Percentiles rank a stretch among this genome's conserved stretches.
These are phyloP conservation scores for Lonchura striata DNA, from an alignment of 2,113 vertebrate genomes.

Conservation along the genomic window DNA sequence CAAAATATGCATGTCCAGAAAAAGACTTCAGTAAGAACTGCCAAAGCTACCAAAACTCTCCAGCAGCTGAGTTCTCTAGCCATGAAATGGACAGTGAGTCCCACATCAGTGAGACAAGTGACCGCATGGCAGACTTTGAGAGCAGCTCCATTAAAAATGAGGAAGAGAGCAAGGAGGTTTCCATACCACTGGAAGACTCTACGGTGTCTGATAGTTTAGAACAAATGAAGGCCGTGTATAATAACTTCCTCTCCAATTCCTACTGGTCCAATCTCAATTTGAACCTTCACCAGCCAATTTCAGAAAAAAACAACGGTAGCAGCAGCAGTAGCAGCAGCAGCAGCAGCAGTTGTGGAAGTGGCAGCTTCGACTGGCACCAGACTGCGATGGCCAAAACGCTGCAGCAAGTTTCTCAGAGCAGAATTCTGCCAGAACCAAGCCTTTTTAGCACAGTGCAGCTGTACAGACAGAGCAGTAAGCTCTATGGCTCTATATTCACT, in stretches of 20 bases:
- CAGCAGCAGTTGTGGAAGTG: conserved; percentile 93
- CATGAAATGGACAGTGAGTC: conserved; percentile 98
- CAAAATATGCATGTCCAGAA: conserved; percentile 89
- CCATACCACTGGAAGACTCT: conserved; percentile 80
- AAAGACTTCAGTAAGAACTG: conserved; percentile 88
- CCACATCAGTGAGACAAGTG: conserved; percentile 95
- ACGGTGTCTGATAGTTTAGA: conserved; percentile 89
- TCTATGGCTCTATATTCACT: conserved; percentile 98
- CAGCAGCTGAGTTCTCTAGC: conserved; percentile 91
- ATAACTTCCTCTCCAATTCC: conserved; percentile 97
- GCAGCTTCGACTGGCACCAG: conserved; percentile 98
- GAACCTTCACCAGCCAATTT: conserved; percentile 85
- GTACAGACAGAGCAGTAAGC: conserved; percentile 96
- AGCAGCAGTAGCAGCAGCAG: conserved; percentile 92
- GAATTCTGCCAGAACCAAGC: conserved; percentile 85
- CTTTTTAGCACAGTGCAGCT: conserved; percentile 98
- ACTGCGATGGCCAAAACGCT: conserved; percentile 95
- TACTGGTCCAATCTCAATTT: conserved; percentile 97
- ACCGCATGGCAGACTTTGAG: conserved; percentile 96
- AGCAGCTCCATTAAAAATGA: conserved; percentile 93
- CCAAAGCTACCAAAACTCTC: conserved; percentile 89
- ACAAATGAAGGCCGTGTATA: conserved; percentile 99
- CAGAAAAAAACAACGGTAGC: conserved; percentile 86
- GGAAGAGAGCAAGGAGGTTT: conserved; percentile 89
- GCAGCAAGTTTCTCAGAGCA: conserved; percentile 93